A percentile compares a stretch with the other conserved stretches of the same genome.
phyloP scores from a whole-genome alignment of 2,113 vertebrate species.

The Scomber colias region DNA sequence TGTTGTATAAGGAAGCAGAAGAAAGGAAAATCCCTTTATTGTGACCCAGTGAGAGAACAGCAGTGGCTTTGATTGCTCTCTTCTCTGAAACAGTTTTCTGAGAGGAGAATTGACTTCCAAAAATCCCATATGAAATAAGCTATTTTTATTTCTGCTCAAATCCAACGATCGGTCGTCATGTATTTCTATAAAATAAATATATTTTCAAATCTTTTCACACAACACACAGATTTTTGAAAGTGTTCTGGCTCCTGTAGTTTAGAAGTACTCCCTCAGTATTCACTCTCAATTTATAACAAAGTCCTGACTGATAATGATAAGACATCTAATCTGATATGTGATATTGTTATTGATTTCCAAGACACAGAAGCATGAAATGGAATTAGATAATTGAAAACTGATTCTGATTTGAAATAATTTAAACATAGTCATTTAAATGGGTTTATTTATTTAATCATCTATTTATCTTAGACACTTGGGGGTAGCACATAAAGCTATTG shows the following conservation, averaged over 20 bases:
- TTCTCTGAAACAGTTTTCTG: constrained; percentile 44
- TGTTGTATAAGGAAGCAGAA: constrained; percentile 48
- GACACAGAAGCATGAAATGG: constrained; percentile 60
- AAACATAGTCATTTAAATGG: no score
- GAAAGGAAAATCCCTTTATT: constrained; percentile 55
- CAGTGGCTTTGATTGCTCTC: constrained; percentile 63
- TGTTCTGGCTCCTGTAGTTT: not conserved
- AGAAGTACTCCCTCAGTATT: not conserved
- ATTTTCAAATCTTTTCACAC: not conserved
- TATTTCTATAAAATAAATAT: no score
- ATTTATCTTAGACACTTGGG: no score
- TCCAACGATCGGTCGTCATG: no score
- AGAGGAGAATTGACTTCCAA: constrained; percentile 39
- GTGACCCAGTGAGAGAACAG: constrained; percentile 50
- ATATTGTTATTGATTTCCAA: constrained; percentile 52
- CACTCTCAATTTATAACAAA: not conserved
- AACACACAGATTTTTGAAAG: not conserved
- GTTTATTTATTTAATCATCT: no score
- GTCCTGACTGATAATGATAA: not conserved
- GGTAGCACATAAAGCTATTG: no score
- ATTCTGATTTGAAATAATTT: no score
- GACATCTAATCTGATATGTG: constrained; percentile 31
- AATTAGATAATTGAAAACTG: no score
- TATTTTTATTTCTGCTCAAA: constrained; percentile 6
- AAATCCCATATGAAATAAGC: constrained; percentile 29